Conservation (phyloP, 2,888 invertebrate genomes). For the Toxonevra muliebris region DNA sequence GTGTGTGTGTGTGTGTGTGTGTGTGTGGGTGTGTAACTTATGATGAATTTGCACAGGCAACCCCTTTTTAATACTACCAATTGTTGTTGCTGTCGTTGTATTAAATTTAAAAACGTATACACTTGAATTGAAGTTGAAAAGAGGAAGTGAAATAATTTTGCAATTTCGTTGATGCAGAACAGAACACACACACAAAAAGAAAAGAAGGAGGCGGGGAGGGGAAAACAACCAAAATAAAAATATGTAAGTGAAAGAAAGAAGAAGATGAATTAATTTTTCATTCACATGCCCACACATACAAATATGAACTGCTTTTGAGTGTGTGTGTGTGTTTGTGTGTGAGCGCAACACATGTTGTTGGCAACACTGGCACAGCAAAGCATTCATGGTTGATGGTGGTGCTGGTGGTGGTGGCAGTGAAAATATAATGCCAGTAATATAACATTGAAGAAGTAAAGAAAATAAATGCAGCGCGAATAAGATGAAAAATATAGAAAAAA, state of each 20-base stretch:
- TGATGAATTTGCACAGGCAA: conserved; percentile 7
- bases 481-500: not conserved
- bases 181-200: no score
- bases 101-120: not conserved
- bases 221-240: not conserved
- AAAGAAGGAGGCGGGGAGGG: not conserved
- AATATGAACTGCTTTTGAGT: not conserved
- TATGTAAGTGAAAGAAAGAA: not conserved
- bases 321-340: not conserved
- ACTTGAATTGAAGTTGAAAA: not conserved
- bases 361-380: not conserved
- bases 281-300: not conserved
- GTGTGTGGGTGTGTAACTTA: conserved; percentile 14
- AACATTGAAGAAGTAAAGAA: not conserved
- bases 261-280: conserved; percentile 15
- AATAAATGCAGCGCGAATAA: not conserved
- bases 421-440: not conserved
- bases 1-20: conserved; percentile 15
- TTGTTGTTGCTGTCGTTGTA: conserved; percentile 1
- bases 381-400: not conserved
- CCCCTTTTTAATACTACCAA: conserved; percentile 9
- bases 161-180: conserved; percentile 7
- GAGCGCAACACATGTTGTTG: conserved; percentile 12
- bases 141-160: not conserved
- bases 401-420: not conserved